Evolutionary conservation across 2,888 invertebrate genomes (phyloP), one percentile per base, ranked within the genome.

Genomic region (Nebria salina): DNA sequence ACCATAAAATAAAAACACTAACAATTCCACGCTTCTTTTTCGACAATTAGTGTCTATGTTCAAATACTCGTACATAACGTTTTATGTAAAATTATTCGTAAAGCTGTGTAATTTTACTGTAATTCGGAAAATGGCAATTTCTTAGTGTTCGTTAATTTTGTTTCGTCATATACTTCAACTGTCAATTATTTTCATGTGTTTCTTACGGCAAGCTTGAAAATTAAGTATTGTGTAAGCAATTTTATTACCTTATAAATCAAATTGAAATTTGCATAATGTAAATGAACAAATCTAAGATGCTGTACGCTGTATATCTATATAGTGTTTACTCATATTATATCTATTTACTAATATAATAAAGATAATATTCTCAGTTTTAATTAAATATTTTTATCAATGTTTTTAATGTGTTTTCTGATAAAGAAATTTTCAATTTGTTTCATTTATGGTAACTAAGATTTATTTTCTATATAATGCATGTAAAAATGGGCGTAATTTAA

Each of bases 231-330:
- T 77, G 65, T 65, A 11, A 77, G 64, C 72, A 54, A 65, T 72
- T 72, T 72, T 72, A 77, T 72, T 72, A 65, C 8, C 64, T 25
- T 72, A 77, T 77, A 77, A 77, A 77, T 77, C 77, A 77, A 34
- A 54, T 54, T 3, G 72, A 65, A 72, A 77, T 77, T 77, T 77
- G 65, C 77, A 77, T 77, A 77, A 77, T 77, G 77, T 64, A 77
- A 77, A 77, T 77, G 72, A 77, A 77, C 72, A 77, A 34, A 1
- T 34, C 34, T 5, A 34, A 77, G 77, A 54, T 54, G 13, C 54
- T 11, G 54, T 54, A 8, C 54, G 8, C 7, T 7, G 54, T 54
- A 13, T 54, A 54, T 54, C 8, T 54, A 54, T 54, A 54, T 54
- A 54, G 54, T 54, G 54, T 54, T 54, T 54, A 54, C 54, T 54